Evolutionary conservation across 2,113 vertebrate species (phyloP).

Genomic region (Macaca mulatta): DNA sequence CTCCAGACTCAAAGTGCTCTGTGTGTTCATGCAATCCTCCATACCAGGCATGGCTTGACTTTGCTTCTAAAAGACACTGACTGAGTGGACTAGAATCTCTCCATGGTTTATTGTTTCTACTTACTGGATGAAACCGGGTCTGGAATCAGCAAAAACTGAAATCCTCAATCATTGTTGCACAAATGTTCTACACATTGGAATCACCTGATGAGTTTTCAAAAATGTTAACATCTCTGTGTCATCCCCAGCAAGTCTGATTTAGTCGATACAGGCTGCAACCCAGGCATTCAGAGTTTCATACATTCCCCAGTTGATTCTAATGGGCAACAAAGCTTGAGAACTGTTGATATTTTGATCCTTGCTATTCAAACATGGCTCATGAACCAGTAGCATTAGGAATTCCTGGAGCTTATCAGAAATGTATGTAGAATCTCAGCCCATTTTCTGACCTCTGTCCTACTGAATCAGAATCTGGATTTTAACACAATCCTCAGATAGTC

Average conservation of each 20-base stretch:
- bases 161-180: background rate
- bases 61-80: background rate
- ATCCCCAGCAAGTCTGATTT: background rate
- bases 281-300: background rate
- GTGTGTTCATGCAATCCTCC: background rate
- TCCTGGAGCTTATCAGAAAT: background rate
- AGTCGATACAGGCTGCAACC: background rate
- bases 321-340: background rate
- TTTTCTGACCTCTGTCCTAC: background rate
- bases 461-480: background rate
- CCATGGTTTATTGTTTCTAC: background rate
- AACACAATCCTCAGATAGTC: background rate
- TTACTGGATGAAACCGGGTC: background rate
- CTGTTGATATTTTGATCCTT: background rate
- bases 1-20: background rate
- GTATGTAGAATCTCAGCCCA: background rate
- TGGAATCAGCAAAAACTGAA: background rate
- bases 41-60: background rate
- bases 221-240: background rate
- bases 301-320: background rate
- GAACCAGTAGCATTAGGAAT: rapidly evolving
- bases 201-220: background rate
- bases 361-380: background rate
- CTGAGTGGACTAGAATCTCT: background rate
- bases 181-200: background rate